phyloP scores from a whole-genome alignment of 2,113 vertebrate genomes.

The Ploceus nigricollis region DNA sequence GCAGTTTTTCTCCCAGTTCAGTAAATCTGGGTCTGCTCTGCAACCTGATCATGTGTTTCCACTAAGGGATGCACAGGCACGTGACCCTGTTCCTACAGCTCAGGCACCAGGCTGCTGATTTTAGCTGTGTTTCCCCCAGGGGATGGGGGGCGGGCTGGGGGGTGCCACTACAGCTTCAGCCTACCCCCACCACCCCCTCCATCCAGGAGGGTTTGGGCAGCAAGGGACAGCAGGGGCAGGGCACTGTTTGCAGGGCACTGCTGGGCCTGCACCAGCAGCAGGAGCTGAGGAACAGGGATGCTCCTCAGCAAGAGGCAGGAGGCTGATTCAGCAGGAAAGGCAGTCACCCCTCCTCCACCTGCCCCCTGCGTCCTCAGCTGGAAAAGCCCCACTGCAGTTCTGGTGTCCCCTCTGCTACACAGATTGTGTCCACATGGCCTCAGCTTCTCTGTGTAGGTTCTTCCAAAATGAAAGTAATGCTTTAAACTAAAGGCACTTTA shows the following conservation, averaged over 20 bases:
- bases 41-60: fast-evolving
- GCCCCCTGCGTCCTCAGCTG: fast-evolving
- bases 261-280: not conserved
- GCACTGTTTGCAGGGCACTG: fast-evolving
- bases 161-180: not conserved
- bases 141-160: fast-evolving
- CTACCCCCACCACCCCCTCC: fast-evolving
- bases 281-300: fast-evolving
- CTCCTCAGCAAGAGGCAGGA: not conserved
- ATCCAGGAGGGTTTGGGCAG: not conserved
- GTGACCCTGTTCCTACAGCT: fast-evolving
- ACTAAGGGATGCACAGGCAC: not conserved
- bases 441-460: not conserved
- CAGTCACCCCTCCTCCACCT: too few relatives aligned
- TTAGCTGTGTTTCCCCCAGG: not conserved
- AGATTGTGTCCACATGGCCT: fast-evolving
- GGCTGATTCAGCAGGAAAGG: too few relatives aligned
- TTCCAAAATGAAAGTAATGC: fast-evolving
- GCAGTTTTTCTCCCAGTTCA: not conserved
- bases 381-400: not conserved
- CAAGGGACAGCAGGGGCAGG: fast-evolving
- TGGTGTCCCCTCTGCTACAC: too few relatives aligned
- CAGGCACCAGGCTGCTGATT: not conserved
- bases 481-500: not conserved
- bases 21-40: not conserved